Evolutionary conservation across 2,797 vertebrate species (phyloP).

Genomic region (Diglossa cyanea): DNA sequence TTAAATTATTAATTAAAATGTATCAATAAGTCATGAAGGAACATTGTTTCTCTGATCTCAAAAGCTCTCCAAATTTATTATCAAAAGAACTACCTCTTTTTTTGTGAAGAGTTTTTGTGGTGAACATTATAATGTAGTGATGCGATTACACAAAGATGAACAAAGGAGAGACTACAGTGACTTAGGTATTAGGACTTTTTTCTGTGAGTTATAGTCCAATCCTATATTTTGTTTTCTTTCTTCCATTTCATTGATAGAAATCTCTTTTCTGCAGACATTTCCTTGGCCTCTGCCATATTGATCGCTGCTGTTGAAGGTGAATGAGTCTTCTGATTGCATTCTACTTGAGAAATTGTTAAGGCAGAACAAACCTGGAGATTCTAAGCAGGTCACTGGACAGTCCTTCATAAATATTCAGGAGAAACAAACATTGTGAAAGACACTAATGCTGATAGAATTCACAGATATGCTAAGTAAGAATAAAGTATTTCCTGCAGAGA

Average conservation of each 20-base stretch:
- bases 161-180: not conserved
- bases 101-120: not conserved
- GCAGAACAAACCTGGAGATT: conserved; percentile 60
- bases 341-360: conserved; percentile 60
- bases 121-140: not conserved
- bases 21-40: not conserved
- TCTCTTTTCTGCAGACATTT: conserved; percentile 46
- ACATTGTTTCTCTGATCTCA: not conserved
- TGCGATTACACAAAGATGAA: not conserved
- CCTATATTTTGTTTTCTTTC: not conserved
- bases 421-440: conserved; percentile 68
- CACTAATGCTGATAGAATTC: conserved; percentile 72
- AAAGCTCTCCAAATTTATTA: not conserved
- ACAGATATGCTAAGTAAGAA: conserved; percentile 69
- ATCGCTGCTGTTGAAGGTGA: conserved; percentile 28
- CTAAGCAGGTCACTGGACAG: conserved; percentile 71
- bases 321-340: conserved; percentile 56
- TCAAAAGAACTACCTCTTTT: not conserved
- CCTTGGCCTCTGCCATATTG: conserved; percentile 64
- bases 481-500: conserved; percentile 66
- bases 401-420: conserved; percentile 75
- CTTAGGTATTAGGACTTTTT: not conserved
- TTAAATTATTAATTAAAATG: not conserved
- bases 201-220: not conserved
- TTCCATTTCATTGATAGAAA: conserved; percentile 43